Evolutionary conservation across 2,888 invertebrate genomes (phyloP).

Genomic region (Trichogramma evanescens): DNA sequence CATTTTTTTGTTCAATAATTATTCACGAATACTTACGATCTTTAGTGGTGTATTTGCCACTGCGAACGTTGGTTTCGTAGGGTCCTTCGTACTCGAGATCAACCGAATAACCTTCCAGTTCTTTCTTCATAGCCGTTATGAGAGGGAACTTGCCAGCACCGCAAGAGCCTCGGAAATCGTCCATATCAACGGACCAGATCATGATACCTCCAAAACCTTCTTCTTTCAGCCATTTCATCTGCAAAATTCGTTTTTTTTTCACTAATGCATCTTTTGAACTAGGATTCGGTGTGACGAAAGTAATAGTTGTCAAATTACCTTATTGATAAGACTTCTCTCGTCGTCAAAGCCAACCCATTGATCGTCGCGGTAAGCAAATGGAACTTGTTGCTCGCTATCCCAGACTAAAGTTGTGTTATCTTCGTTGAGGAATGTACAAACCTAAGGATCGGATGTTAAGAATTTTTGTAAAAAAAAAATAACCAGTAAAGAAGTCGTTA

Average conservation of each 20-base stretch:
- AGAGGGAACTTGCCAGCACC: slow-evolving; percentile 87
- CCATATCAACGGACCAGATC: slow-evolving; percentile 96
- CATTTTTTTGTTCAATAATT: neutral
- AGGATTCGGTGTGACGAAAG: neutral
- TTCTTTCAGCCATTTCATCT: slow-evolving; percentile 91
- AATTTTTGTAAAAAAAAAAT: slow-evolving; percentile 7
- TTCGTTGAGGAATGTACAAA: slow-evolving; percentile 83
- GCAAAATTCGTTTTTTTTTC: slow-evolving; percentile 6
- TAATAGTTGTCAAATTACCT: slow-evolving; percentile 53
- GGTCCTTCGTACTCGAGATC: slow-evolving; percentile 79
- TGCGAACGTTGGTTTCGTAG: slow-evolving; percentile 65
- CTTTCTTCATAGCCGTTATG: slow-evolving; percentile 78
- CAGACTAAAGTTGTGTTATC: slow-evolving; percentile 89
- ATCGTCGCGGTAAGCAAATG: slow-evolving; percentile 83
- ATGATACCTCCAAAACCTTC: slow-evolving; percentile 93
- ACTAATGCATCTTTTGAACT: neutral
- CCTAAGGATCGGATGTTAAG: slow-evolving; percentile 42
- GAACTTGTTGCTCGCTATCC: slow-evolving; percentile 94
- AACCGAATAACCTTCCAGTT: slow-evolving; percentile 75
- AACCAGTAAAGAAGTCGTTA: neutral
- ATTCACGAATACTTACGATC: slow-evolving; percentile 63
- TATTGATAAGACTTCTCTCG: slow-evolving; percentile 82
- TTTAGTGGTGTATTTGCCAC: slow-evolving; percentile 78
- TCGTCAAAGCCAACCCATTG: slow-evolving; percentile 96
- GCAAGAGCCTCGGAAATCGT: slow-evolving; percentile 86